Conservation (phyloP, 2,888 invertebrate species). For the Chrysotoxum bicinctum region DNA sequence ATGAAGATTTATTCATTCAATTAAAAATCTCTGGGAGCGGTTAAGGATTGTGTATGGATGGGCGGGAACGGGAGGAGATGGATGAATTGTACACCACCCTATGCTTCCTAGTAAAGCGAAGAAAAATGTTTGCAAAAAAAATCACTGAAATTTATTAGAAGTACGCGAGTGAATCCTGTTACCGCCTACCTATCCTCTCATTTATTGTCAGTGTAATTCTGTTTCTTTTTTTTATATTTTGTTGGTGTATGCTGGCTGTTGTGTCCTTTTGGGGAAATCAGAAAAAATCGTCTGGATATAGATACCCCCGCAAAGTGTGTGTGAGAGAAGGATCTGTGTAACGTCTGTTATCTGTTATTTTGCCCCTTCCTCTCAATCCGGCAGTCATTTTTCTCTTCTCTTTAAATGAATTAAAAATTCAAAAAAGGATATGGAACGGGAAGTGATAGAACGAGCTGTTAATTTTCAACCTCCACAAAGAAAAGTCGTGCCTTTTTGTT, state of each 20-base stretch:
- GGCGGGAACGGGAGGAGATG: slow-evolving; percentile 12
- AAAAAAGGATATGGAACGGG: slow-evolving; percentile 51
- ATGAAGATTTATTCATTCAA: slow-evolving; percentile 72
- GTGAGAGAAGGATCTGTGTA: slow-evolving; percentile 1
- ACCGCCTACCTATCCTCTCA: slow-evolving; percentile 39
- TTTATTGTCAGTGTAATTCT: not conserved
- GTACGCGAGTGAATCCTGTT: slow-evolving; percentile 58
- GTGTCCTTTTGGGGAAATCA: slow-evolving; percentile 45
- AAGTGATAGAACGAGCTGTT: slow-evolving; percentile 53
- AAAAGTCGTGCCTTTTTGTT: slow-evolving; percentile 45
- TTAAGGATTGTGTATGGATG: slow-evolving; percentile 25
- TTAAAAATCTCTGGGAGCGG: slow-evolving; percentile 66
- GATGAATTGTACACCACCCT: slow-evolving; percentile 16
- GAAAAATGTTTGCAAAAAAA: slow-evolving; percentile 53
- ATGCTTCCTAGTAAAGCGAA: slow-evolving; percentile 15
- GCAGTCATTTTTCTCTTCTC: slow-evolving; percentile 55
- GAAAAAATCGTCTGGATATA: not conserved
- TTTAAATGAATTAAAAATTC: slow-evolving; percentile 60
- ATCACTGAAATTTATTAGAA: slow-evolving; percentile 66
- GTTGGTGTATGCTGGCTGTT: not conserved
- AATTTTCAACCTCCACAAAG: slow-evolving; percentile 61
- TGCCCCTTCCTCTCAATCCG: slow-evolving; percentile 13
- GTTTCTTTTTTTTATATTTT: not conserved
- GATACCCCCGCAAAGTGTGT: not conserved
- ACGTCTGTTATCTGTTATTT: slow-evolving; percentile 43